A percentile compares a stretch with the other conserved stretches of the same genome.
Evolutionary conservation across 1,140 invertebrate genomes (phyloP).

Genomic region (Tetranychus urticae): DNA sequence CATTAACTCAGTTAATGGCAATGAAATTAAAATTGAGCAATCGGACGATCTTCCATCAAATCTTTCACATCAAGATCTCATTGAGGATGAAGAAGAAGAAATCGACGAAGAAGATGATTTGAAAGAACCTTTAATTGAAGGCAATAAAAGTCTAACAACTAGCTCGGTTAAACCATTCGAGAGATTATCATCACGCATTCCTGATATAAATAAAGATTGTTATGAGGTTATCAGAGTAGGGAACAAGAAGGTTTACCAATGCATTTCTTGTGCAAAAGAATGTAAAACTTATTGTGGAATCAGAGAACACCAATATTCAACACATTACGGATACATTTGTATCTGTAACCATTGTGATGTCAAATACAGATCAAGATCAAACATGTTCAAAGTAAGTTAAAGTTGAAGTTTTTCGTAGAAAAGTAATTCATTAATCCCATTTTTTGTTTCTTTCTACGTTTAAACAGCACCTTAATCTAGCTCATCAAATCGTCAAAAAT

Average conservation of each 20-base stretch:
- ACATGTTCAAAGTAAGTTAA: neutral
- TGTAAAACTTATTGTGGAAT: neutral
- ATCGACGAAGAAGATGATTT: neutral
- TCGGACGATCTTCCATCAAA: no score
- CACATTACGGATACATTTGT: neutral
- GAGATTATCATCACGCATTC: neutral
- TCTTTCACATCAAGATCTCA: no score
- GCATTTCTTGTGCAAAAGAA: neutral
- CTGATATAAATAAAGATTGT: neutral
- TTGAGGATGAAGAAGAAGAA: no score
- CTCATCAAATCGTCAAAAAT: neutral
- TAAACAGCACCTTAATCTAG: neutral
- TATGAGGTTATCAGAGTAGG: neutral
- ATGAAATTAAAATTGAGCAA: no score
- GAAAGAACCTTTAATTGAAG: neutral
- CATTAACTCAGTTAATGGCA: no score
- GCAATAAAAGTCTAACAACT: neutral
- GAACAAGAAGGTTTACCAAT: neutral
- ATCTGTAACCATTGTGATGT: neutral
- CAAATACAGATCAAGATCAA: neutral
- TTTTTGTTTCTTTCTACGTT: neutral
- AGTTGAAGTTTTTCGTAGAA: neutral
- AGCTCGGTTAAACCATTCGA: neutral
- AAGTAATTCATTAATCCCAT: neutral
- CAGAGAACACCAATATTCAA: neutral